phyloP scores from a whole-genome alignment of 2,797 vertebrate species.

The Lemur catta region DNA sequence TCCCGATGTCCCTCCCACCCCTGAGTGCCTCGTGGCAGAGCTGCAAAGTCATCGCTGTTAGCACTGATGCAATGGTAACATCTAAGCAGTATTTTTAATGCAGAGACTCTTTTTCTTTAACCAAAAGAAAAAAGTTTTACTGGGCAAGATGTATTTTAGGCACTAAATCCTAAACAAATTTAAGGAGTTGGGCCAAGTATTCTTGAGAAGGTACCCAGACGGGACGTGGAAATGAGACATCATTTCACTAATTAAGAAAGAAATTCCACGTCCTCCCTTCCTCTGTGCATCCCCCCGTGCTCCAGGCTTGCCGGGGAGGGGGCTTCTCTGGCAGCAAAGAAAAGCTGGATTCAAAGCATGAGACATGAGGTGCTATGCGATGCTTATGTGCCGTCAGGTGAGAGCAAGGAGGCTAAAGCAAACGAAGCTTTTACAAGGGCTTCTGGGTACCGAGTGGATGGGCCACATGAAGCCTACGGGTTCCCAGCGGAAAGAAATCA shows the following conservation, averaged over 20 bases:
- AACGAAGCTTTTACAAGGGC: constrained; percentile 16
- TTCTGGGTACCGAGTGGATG: constrained; percentile 54
- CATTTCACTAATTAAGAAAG: neutral
- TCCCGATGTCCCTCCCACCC: neutral
- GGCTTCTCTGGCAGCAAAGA: constrained; percentile 37
- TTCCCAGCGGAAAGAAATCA: constrained; percentile 47
- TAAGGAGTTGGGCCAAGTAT: neutral
- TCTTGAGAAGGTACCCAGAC: neutral
- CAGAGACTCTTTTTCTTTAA: neutral
- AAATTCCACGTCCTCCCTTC: neutral
- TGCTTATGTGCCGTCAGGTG: constrained; percentile 27
- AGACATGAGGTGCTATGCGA: constrained; percentile 65
- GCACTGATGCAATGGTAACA: neutral
- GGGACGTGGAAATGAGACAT: neutral
- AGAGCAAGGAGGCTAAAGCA: constrained; percentile 54
- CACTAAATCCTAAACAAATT: neutral
- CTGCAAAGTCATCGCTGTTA: neutral
- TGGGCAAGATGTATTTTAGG: neutral
- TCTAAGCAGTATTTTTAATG: neutral
- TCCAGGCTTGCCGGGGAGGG: neutral
- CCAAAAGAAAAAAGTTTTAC: neutral
- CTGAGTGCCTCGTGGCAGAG: neutral
- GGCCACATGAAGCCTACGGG: constrained; percentile 66
- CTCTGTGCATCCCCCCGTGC: neutral
- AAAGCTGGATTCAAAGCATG: constrained; percentile 51